Base-by-base conservation (phyloP, 1,140 invertebrate genomes). In the Philotrypesis tridentata region DNA sequence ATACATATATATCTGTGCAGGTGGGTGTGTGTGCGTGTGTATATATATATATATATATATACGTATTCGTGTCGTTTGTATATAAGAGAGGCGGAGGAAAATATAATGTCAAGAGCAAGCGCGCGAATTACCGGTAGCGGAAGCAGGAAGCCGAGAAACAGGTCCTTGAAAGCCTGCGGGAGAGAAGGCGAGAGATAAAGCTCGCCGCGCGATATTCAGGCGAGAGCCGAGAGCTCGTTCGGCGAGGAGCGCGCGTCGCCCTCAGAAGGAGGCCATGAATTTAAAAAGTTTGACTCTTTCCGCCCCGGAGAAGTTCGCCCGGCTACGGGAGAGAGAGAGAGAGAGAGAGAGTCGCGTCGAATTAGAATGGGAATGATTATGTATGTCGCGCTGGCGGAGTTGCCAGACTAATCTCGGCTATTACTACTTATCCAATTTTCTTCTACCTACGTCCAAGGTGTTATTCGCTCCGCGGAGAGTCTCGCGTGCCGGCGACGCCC, bases 341-440 rank as follows among this genome's bases (percentile, higher is more conserved):
- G n/a, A n/a, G n/a, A n/a, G n/a, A n/a, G n/a, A n/a, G 48, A 55
- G 48, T 17, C 48, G 17, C 48, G 48, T 55, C 21, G 48, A 55
- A 55, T 55, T 55, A 55, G 48, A 55, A 55, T 55, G 21, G 48
- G 17, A 67, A 67, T 31, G 63, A 67, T 67, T 67, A 31, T 31
- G 63, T 67, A 67, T 67, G 25, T 67, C 63, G 23, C 23, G 23
- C 23, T 21, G 63, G 25, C 29, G 25, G 11, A 67, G 63, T 27
- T 31, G 63, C 29, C 63, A 27, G 63, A 67, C 27, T 67, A 67
- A 27, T 67, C 29, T 29, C 63, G 11, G 17, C 25, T 31, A 67
- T 67, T 67, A 67, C 63, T 67, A 67, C 63, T 67, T 27, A 67
- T 55, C 48, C 48, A 55, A 55, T 55, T 55, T 55, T 55, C 48